These are phyloP conservation scores for Tenthredo livida DNA, from an alignment of 2,888 invertebrate genomes.

Conservation along the genomic window DNA sequence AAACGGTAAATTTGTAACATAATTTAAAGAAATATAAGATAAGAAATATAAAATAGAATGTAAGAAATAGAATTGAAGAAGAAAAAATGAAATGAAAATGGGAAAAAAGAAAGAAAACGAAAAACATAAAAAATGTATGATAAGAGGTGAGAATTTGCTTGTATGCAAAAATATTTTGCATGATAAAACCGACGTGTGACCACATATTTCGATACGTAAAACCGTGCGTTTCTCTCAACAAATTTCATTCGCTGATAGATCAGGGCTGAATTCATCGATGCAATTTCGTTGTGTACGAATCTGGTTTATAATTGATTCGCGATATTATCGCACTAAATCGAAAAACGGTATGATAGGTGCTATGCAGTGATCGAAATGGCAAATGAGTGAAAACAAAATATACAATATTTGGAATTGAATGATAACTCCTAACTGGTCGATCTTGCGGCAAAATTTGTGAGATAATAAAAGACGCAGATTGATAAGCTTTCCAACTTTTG, in stretches of 20 bases:
- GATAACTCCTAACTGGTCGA: neutral
- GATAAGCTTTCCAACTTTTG: neutral
- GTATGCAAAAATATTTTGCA: neutral
- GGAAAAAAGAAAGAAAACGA: neutral
- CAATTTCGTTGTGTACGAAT: conserved; percentile 70
- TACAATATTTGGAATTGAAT: neutral
- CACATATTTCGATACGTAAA: neutral
- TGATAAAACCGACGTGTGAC: neutral
- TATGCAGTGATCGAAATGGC: neutral
- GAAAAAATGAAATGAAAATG: neutral
- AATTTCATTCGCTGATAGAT: neutral
- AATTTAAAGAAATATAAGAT: neutral
- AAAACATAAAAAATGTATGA: neutral
- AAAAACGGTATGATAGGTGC: neutral
- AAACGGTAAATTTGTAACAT: neutral
- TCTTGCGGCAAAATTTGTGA: neutral
- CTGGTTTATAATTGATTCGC: conserved; percentile 72
- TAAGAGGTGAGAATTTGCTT: neutral
- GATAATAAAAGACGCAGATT: neutral
- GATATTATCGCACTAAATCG: conserved; percentile 59
- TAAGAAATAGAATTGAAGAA: neutral
- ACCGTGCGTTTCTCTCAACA: neutral
- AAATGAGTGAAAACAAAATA: neutral
- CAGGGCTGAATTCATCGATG: conserved; percentile 59
- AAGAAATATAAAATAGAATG: neutral